Conservation (phyloP, 2,113 vertebrate species). For the Neodon shergylaensis region DNA sequence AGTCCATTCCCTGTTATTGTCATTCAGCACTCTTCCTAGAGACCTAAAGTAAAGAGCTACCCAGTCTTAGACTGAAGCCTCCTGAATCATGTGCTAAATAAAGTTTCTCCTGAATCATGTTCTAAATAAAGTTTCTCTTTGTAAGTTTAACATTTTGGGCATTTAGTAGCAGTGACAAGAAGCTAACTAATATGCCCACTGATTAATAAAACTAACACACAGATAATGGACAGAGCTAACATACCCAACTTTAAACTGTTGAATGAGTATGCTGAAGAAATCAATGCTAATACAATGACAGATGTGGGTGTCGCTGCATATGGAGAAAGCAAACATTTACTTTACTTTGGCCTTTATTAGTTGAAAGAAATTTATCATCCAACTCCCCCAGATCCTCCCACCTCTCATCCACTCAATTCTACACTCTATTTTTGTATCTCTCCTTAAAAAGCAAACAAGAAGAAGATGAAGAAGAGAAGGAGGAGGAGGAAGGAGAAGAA, state of each 20-base stretch:
- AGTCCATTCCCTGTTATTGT: too few species aligned
- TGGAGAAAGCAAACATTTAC: accelerated
- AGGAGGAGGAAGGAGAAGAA: not conserved
- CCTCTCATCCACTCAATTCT: not conserved
- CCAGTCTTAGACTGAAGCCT: not conserved
- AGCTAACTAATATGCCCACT: not conserved
- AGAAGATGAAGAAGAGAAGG: not conserved
- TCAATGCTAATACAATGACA: slow-evolving; percentile 87
- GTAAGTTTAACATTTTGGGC: not conserved
- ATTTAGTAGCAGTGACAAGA: too few species aligned
- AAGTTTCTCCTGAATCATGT: not conserved
- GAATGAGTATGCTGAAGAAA: slow-evolving; percentile 75
- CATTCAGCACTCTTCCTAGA: not conserved
- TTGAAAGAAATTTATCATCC: not conserved
- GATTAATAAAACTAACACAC: not conserved
- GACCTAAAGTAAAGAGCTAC: too few species aligned
- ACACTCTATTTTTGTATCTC: not conserved
- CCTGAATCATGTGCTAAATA: not conserved
- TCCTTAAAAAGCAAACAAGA: not conserved
- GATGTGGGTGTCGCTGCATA: slow-evolving; percentile 86
- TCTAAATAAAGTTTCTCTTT: not conserved
- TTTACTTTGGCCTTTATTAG: not conserved
- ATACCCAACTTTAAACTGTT: not conserved
- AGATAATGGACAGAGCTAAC: not conserved
- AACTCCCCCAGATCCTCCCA: not conserved